A percentile compares a stretch with the other conserved stretches of the same genome.
Evolutionary conservation across 2,797 vertebrate genomes (phyloP).

Genomic region (Acanthornis magna): DNA sequence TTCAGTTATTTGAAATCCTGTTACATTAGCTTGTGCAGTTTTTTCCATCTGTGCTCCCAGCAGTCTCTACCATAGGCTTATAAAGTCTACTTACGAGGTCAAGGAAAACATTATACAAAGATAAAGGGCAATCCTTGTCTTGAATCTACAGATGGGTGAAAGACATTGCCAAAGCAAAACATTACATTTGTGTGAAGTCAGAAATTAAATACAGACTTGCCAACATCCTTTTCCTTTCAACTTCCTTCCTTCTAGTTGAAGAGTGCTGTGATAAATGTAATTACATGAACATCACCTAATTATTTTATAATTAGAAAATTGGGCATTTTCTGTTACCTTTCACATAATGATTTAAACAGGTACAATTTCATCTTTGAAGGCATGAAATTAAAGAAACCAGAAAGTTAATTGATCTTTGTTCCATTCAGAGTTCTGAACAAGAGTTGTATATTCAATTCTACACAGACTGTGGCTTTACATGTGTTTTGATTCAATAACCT

Average conservation of each 20-base stretch:
- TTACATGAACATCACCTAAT: neutral
- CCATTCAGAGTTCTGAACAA: neutral
- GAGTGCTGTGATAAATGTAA: neutral
- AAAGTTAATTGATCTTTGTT: neutral
- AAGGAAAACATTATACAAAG: neutral
- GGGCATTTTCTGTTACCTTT: neutral
- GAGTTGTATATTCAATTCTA: neutral
- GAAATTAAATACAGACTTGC: neutral
- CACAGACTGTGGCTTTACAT: neutral
- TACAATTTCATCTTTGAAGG: neutral
- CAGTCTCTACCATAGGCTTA: neutral
- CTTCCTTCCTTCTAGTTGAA: neutral
- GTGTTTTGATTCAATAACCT: neutral
- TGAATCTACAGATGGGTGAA: neutral
- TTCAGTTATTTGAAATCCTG: neutral
- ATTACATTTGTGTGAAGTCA: neutral
- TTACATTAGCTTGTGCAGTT: neutral
- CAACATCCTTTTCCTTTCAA: neutral
- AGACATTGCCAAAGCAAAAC: neutral
- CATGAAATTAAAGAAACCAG: neutral
- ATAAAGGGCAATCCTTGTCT: neutral
- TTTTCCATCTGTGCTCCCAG: neutral
- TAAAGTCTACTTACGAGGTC: neutral
- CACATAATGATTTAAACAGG: neutral
- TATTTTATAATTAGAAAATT: neutral